These are phyloP conservation scores for Melanotaenia trifasciata DNA, from an alignment of 2,797 vertebrate species.

Conservation along the genomic window DNA sequence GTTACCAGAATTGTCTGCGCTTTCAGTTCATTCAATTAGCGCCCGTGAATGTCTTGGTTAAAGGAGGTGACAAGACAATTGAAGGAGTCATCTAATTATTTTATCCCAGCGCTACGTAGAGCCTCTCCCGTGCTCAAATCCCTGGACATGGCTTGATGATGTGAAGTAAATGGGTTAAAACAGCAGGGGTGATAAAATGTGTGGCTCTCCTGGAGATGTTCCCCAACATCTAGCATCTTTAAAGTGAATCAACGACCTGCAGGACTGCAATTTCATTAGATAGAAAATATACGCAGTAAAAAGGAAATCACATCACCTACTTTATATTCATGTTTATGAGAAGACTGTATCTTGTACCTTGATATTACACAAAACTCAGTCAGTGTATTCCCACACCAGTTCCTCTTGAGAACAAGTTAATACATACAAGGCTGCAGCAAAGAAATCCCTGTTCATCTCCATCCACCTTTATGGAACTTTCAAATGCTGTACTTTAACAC, in stretches of 20 bases:
- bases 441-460: slow-evolving; percentile 46
- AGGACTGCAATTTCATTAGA: slow-evolving; percentile 82
- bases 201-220: slow-evolving; percentile 79
- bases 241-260: slow-evolving; percentile 84
- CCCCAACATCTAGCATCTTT: slow-evolving; percentile 76
- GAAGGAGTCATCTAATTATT: slow-evolving; percentile 88
- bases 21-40: slow-evolving; percentile 84
- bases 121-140: slow-evolving; percentile 67
- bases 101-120: slow-evolving; percentile 72
- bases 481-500: slow-evolving; percentile 42
- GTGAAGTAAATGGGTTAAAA: slow-evolving; percentile 84
- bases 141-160: slow-evolving; percentile 68
- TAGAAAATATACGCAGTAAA: slow-evolving; percentile 70
- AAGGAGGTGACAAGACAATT: slow-evolving; percentile 83
- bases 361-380: slow-evolving; percentile 40
- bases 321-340: slow-evolving; percentile 66
- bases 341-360: slow-evolving; percentile 68
- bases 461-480: slow-evolving; percentile 53
- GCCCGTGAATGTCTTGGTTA: slow-evolving; percentile 76
- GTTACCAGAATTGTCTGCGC: slow-evolving; percentile 75
- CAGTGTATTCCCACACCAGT: slow-evolving; percentile 21
- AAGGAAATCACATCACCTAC: slow-evolving; percentile 79
- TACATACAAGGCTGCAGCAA: slow-evolving; percentile 35
- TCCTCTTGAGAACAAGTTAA: slow-evolving; percentile 55
- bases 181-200: slow-evolving; percentile 84